A percentile compares a stretch with the other conserved stretches of the same genome.
phyloP scores from a whole-genome alignment of 2,888 invertebrate species.

The Nephrotoma appendiculata region DNA sequence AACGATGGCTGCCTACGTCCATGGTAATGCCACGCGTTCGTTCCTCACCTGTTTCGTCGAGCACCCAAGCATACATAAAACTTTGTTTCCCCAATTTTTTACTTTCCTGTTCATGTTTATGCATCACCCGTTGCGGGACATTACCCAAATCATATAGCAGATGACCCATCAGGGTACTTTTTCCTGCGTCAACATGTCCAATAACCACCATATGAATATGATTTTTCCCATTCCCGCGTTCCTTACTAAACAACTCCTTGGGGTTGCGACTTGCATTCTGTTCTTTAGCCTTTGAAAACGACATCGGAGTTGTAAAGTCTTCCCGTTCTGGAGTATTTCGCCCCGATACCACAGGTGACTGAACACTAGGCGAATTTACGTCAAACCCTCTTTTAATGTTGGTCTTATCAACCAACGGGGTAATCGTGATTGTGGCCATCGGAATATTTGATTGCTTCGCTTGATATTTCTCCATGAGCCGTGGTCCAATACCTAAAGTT shows the following conservation, averaged over 20 bases:
- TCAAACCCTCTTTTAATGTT: constrained; percentile 24
- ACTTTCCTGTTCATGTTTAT: constrained; percentile 95
- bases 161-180: constrained; percentile 73
- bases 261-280: constrained; percentile 29
- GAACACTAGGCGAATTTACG: constrained; percentile 43
- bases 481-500: constrained; percentile 13
- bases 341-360: constrained; percentile 50
- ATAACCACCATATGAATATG: constrained; percentile 84
- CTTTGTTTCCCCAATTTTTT: constrained; percentile 95
- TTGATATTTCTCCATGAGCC: constrained; percentile 11
- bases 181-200: constrained; percentile 68
- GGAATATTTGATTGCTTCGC: constrained; percentile 7
- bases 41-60: constrained; percentile 98
- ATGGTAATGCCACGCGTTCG: constrained; percentile 94
- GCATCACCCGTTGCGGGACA: constrained; percentile 76
- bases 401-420: constrained; percentile 21
- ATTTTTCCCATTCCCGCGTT: constrained; percentile 67
- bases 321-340: constrained; percentile 35
- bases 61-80: constrained; percentile 97
- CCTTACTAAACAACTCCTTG: constrained; percentile 47
- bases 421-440: constrained; percentile 8
- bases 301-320: constrained; percentile 17
- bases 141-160: constrained; percentile 75
- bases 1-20: constrained; percentile 89
- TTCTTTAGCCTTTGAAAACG: constrained; percentile 25